Conservation (phyloP, 2,888 invertebrate species). For the Terebella lapidaria region DNA sequence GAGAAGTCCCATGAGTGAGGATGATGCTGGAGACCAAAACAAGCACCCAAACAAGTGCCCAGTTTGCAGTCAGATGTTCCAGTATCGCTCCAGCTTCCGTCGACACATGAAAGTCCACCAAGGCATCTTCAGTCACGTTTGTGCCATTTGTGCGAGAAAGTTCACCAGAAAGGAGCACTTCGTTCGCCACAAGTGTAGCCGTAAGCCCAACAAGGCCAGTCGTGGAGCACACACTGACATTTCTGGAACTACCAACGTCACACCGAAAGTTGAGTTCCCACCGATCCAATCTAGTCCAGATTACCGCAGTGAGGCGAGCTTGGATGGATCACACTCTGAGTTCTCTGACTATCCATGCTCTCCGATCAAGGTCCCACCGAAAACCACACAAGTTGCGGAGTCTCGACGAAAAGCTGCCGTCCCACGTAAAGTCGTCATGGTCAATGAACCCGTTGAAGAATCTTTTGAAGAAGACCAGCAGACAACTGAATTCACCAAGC, state of each 20-base stretch:
- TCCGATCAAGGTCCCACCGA: not conserved
- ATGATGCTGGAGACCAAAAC: not conserved
- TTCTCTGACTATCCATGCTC: not conserved
- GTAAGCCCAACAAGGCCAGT: constrained; percentile 22
- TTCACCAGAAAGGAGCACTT: constrained; percentile 29
- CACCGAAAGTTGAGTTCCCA: constrained; percentile 5
- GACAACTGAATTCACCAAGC: not conserved
- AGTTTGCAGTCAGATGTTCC: constrained; percentile 22
- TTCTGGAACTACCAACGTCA: not conserved
- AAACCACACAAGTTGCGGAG: constrained; percentile 1
- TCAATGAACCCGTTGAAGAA: not conserved
- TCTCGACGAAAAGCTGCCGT: constrained; percentile 18
- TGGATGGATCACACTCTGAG: not conserved
- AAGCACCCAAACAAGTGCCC: constrained; percentile 14
- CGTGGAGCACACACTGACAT: constrained; percentile 2
- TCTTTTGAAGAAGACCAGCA: not conserved
- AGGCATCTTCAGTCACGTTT: constrained; percentile 24
- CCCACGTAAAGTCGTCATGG: constrained; percentile 11
- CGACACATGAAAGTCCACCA: constrained; percentile 27
- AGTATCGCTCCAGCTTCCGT: constrained; percentile 26
- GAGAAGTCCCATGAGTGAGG: not conserved
- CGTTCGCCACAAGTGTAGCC: constrained; percentile 27
- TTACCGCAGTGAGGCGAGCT: not conserved
- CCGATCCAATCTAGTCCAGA: not conserved
- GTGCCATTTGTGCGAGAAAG: constrained; percentile 25